A percentile compares a stretch with the other conserved stretches of the same genome.
Conservation (phyloP, 1,140 invertebrate genomes). For the Hestina assimilis region DNA sequence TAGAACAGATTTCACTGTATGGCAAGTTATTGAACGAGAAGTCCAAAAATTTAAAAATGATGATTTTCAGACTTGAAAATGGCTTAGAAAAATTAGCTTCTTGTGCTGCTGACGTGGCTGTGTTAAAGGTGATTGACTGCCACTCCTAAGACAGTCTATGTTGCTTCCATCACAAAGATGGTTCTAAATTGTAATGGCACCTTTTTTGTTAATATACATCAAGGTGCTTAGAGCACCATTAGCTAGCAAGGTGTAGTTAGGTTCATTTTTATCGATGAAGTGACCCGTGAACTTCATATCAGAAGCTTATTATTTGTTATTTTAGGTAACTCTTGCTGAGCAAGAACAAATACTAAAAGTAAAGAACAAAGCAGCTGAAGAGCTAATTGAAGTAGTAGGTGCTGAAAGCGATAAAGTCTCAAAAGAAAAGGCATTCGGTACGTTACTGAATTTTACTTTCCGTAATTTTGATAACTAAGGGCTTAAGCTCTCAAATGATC, state of each 20-base stretch:
- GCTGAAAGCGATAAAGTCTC: conserved; percentile 94
- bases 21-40: conserved; percentile 89
- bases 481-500: no score
- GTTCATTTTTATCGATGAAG: no score
- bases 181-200: no score
- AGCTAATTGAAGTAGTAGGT: conserved; percentile 93
- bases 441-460: background rate
- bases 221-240: no score
- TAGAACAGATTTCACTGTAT: conserved; percentile 96
- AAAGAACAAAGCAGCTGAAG: conserved; percentile 94
- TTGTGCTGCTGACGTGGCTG: conserved; percentile 88
- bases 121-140: conserved; percentile 78
- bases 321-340: conserved; percentile 87
- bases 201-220: no score
- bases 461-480: background rate
- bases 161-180: no score
- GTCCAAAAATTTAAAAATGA: conserved; percentile 86
- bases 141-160: no score
- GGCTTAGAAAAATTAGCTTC: conserved; percentile 92
- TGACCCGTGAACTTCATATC: no score
- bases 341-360: conserved; percentile 93
- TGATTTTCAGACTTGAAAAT: conserved; percentile 90
- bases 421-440: conserved; percentile 90
- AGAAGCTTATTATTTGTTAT: no score
- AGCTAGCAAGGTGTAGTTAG: no score